Evolutionary conservation across 2,888 invertebrate species (phyloP), one percentile per base, ranked within the genome.

Genomic region (Ecdyonurus torrentis): DNA sequence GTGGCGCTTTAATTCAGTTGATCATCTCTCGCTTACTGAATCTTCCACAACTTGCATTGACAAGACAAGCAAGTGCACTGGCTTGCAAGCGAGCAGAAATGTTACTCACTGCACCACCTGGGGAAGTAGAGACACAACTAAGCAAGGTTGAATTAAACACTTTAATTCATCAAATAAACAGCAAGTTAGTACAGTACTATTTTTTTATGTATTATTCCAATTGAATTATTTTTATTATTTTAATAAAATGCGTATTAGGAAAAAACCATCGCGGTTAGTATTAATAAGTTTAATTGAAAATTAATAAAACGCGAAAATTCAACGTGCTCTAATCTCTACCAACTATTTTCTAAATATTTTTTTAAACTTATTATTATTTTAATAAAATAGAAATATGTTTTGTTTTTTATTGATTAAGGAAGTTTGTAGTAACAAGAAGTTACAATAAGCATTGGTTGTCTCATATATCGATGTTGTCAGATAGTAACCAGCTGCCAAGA

Each of bases 61-160:
- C 82, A 1, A 80, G 87, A 66, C 75, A 84, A 70, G 86, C 87
- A 62, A 83, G 85, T n/a, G 83, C 83, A 69, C 78, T 91, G 63
- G 87, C 87, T 0, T 83, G 85, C 71, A 70, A 74, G 23, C 79
- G 87, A 67, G 81, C 87, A 55, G 85, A 83, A 70, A 77, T 83
- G 67, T 73, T 91, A n/a, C 77, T 86, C 65, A 83, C 85, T 0
- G 73, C 83, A 69, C 73, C 79, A 0, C 70, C 75, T 0, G 85
- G 85, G 7, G 80, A 83, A 53, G 83, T 85, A 5, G 76, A 52
- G 24, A 50, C 74, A 52, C 89, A 89, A 69, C 71, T 91, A 18
- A 76, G 85, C 0, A 81, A 83, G 67, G 86, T 87, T 63, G 86
- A 88, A 66, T 76, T 89, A 0, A 78, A 83, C 64, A 80, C 81